phyloP scores from a whole-genome alignment of 2,113 vertebrate species.

The Mohoua ochrocephala region DNA sequence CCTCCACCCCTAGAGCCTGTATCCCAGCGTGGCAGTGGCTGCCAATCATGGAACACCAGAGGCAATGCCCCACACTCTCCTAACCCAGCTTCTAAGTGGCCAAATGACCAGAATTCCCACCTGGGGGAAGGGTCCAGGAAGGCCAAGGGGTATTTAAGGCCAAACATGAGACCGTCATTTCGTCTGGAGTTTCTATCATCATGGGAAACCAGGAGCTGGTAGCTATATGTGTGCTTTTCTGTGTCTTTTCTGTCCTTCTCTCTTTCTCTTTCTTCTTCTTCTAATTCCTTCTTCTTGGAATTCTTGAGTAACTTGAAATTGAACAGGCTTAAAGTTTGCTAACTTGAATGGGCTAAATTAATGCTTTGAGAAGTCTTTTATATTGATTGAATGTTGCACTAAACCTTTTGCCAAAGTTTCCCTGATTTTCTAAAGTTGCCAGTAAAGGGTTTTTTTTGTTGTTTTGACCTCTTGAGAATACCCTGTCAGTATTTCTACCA shows the following conservation, averaged over 20 bases:
- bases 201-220: not conserved
- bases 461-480: not conserved
- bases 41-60: not conserved
- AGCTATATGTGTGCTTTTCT: not conserved
- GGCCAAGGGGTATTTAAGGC: not conserved
- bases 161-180: not conserved
- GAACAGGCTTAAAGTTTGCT: not conserved
- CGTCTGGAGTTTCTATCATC: not conserved
- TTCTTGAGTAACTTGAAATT: not conserved
- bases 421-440: not conserved
- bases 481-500: not conserved
- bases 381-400: not conserved
- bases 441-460: not conserved
- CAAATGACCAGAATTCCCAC: not conserved
- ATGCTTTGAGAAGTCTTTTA: not conserved
- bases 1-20: no score
- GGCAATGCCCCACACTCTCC: not conserved
- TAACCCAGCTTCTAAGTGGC: not conserved
- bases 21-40: not conserved
- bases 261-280: not conserved
- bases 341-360: not conserved
- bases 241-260: not conserved
- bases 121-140: not conserved
- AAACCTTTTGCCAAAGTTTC: not conserved
- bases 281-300: not conserved